These are phyloP conservation scores for Leucophenga montana DNA, from an alignment of 2,888 invertebrate species.

Conservation along the genomic window DNA sequence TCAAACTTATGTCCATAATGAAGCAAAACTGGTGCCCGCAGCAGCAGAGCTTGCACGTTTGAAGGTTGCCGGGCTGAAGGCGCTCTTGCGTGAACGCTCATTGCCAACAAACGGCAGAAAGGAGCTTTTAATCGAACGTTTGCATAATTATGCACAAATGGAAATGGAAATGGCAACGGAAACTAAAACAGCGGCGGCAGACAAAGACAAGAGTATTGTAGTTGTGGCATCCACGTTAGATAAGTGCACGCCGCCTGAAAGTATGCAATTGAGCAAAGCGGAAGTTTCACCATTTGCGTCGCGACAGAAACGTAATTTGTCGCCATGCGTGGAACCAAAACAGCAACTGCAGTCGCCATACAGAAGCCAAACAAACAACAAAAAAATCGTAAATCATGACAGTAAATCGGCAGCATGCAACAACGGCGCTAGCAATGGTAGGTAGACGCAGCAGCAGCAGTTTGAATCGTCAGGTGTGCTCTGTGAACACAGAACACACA, in stretches of 20 bases:
- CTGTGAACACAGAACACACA: neutral
- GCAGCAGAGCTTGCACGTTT: conserved; percentile 38
- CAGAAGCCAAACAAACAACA: conserved; percentile 18
- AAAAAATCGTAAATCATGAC: conserved; percentile 43
- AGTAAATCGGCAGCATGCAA: conserved; percentile 5
- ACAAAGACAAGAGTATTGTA: conserved; percentile 17
- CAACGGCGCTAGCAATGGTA: conserved; percentile 25
- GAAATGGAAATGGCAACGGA: conserved; percentile 21
- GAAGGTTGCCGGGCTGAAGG: conserved; percentile 56
- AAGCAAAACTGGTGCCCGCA: conserved; percentile 24
- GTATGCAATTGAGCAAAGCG: conserved; percentile 22
- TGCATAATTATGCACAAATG: conserved; percentile 44
- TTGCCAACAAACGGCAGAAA: conserved; percentile 58
- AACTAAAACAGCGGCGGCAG: conserved; percentile 4
- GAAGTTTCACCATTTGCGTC: conserved; percentile 16
- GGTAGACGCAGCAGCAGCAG: neutral
- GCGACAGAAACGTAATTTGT: conserved; percentile 48
- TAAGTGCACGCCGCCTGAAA: conserved; percentile 12
- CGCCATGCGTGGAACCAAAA: conserved; percentile 34
- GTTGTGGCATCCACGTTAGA: no score
- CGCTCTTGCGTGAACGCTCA: conserved; percentile 56
- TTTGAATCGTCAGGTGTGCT: conserved; percentile 7
- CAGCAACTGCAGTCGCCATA: conserved; percentile 8
- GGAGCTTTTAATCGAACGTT: conserved; percentile 59
- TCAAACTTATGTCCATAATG: conserved; percentile 7